phyloP scores from a whole-genome alignment of 2,888 invertebrate species.

The Rhimphoctona megacephalus region DNA sequence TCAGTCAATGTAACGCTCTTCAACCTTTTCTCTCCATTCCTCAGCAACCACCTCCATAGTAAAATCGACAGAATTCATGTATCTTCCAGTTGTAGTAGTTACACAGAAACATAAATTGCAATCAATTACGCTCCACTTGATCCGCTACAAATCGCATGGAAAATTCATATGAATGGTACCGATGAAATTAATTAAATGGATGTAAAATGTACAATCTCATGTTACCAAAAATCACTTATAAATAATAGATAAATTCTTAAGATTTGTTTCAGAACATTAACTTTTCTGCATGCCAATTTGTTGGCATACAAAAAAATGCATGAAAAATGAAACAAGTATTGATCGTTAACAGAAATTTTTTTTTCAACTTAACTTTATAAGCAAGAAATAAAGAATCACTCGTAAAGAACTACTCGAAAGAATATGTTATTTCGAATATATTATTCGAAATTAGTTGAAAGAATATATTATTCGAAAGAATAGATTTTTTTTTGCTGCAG shows the following conservation, averaged over 20 bases:
- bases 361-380: too few species aligned
- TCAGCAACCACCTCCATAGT: constrained; percentile 12
- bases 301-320: too few species aligned
- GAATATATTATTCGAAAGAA: too few species aligned
- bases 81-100: neutral
- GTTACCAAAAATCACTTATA: neutral
- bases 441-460: too few species aligned
- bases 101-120: neutral
- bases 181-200: neutral
- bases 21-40: constrained; percentile 47
- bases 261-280: neutral
- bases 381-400: too few species aligned
- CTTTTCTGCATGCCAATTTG: neutral
- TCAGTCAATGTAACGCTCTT: constrained; percentile 59
- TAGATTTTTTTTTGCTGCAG: too few species aligned
- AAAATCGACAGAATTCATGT: constrained; percentile 30
- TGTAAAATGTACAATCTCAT: neutral
- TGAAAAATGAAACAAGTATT: too few species aligned
- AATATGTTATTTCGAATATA: too few species aligned
- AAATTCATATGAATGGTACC: neutral
- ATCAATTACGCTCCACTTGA: neutral
- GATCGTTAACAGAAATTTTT: too few species aligned
- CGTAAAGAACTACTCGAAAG: too few species aligned
- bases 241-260: neutral
- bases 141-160: neutral